Evolutionary conservation across 1,140 invertebrate genomes (phyloP), one percentile per base, ranked within the genome.

Genomic region (Rhynchophorus ferrugineus): DNA sequence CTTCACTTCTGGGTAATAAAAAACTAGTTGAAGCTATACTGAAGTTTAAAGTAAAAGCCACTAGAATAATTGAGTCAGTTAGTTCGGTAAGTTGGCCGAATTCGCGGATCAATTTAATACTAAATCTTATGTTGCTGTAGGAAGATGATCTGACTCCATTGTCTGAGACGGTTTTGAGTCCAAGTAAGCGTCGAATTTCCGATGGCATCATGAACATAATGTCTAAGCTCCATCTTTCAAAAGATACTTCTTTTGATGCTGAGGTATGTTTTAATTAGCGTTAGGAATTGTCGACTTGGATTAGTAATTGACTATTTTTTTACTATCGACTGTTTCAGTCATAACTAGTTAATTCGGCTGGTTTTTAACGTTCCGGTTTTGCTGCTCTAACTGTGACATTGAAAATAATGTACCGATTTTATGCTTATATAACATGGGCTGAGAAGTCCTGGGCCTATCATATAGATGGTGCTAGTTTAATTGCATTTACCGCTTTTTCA

Each of bases 151-250:
- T 62, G 18, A 70, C 67, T 19, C 67, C 72, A 6, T 67, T 59
- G 58, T 64, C 64, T 36, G 69, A 71, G 34, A 61, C 69, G n/a
- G 61, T 72, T 21, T 50, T 74, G 1, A 80, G 78, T 61, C 78
- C 84, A 0, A 85, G 84, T 0, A 80, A 83, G 14, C 77, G 80
- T 54, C 77, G 85, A 45, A 87, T 93, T 52, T 91, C 89, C 0
- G 83, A 85, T 61, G 88, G 89, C 1, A 92, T 94, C 56, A 88
- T 91, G 59, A 83, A 84, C 35, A 83, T 93, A 21, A 88, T 93
- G 78, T 88, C 84, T 3, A 85, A 85, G 60, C 70, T 94, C 33
- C 89, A 82, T 67, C 79, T 80, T 64, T 62, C 62, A 35, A 64
- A 70, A 49, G 71, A 69, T 46, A 73, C 66, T 52, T 65, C 69